These are phyloP conservation scores for Elymnias hypermnestra DNA, from an alignment of 1,140 invertebrate genomes.

Conservation along the genomic window DNA sequence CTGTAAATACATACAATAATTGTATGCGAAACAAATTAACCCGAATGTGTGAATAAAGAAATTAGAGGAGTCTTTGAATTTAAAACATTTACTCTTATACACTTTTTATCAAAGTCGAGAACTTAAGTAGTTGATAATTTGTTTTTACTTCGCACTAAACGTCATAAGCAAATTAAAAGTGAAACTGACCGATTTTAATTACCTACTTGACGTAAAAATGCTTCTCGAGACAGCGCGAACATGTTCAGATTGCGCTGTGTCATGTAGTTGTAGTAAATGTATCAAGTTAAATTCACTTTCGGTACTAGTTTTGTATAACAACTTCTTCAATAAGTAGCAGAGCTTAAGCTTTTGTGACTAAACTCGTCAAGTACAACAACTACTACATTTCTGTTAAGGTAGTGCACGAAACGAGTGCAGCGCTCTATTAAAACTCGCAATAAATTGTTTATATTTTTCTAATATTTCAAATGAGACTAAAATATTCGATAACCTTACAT, in stretches of 20 bases:
- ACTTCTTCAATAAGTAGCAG: slow-evolving; percentile 21
- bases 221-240: background rate
- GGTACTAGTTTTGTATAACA: slow-evolving; percentile 7
- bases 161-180: background rate
- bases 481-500: no score
- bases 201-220: background rate
- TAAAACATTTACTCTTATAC: no score
- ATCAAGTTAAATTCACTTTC: background rate
- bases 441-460: background rate
- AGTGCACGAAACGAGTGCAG: slow-evolving; percentile 12
- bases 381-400: slow-evolving; percentile 28
- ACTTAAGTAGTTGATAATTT: no score
- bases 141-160: background rate
- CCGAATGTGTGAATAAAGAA: no score
- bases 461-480: no score
- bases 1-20: no score
- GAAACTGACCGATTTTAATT: background rate
- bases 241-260: background rate
- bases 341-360: slow-evolving; percentile 38
- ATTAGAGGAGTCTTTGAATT: no score
- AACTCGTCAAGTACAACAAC: slow-evolving; percentile 54
- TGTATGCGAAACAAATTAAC: no score
- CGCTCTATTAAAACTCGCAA: background rate
- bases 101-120: no score
- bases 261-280: background rate